Base-by-base conservation (phyloP, 2,113 vertebrate genomes). In the Larimichthys crocea region DNA sequence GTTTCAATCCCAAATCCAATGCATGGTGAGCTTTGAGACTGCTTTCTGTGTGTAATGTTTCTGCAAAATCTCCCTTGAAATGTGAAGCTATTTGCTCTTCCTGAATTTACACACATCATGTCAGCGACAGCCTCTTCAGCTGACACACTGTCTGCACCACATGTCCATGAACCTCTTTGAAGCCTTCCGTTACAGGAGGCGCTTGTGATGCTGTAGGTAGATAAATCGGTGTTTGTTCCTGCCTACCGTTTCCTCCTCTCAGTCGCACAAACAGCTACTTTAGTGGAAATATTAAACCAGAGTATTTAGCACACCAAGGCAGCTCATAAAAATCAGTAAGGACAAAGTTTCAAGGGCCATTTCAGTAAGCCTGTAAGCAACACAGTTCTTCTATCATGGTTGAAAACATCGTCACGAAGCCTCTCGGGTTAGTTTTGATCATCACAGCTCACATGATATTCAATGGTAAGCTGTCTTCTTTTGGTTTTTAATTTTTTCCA, bases 391-490 rank as follows among this genome's bases (percentile, higher is more conserved):
- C 64, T 56, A 70, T 22, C 76, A 90, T 91, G 89, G 50, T 56
- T 61, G 53, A 74, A 44, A 72, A 81, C 52, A 49, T 53, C 2
- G 3, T 78, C 57, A 50, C 44, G 11, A 88, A 84, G 63, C 57
- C 46, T 68, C 46, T 88, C 0, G 76, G 80, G 44, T 72, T 90
- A 12, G 26, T 90, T 83, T 66, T 92, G 52, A 85, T 91, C n/a
- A 0, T 82, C 76, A 52, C 79, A 50, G 81, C 74, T 74, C 86
- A 86, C 53, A 68, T 85, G 72, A 52, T 89, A 3, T 76, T 85
- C 24, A 88, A 64, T 9, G 90, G 88, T 93, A 91, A 92, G 91
- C n/a, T 19, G 12, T 52, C 11, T 83, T 64, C 15, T 83, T 66
- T 11, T 65, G 17, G 1, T 53, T 3, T 31, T 8, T 44, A 4